Evolutionary conservation across 2,113 vertebrate species (phyloP), one percentile per base, ranked within the genome.

Genomic region (Dinomys branickii): DNA sequence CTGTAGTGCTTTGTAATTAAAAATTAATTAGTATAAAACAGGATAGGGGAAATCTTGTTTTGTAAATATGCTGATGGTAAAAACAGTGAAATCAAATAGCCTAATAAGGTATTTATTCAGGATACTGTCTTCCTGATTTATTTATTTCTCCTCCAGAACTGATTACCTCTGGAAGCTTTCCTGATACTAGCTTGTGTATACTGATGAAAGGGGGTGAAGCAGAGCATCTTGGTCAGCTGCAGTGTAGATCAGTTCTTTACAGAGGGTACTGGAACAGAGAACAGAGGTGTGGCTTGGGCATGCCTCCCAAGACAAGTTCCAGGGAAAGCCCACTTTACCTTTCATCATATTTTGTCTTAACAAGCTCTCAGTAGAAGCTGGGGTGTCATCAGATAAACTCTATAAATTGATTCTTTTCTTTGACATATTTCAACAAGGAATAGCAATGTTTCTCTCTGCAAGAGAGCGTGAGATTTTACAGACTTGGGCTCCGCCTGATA

Each of bases 121-220:
- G 19, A 10, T 91, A 95, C 94, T 98, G 58, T 96, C 73, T 91
- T 97, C 75, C 67, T 97, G 96, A 97, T 97, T 88, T 94, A 90
- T 98, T 98, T 97, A 98, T 98, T 95, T 96, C 75, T 90, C 14
- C 90, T 41, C 30, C 54, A 90, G 86, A 91, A 98, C 96, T 97
- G 97, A 98, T 98, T 94, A 96, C 71, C 26, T 98, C 82, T 97
- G 97, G 97, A 98, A 98, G 92, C 90, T 97, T 97, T 97, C 83
- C 92, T 97, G 97, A 97, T 96, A 91, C 59, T 56, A 98, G 95
- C 83, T 97, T 98, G 98, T 98, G 92, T 96, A 90, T 0, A 0
- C 94, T 98, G 96, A 98, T 92, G 97, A 88, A 98, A 97, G 30
- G 1, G 24, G 82, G n/a, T 88, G 94, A 98, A 97, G 87, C 0